Base-by-base conservation (phyloP, 1,140 invertebrate genomes). In the Cardiocondyla obscurior region DNA sequence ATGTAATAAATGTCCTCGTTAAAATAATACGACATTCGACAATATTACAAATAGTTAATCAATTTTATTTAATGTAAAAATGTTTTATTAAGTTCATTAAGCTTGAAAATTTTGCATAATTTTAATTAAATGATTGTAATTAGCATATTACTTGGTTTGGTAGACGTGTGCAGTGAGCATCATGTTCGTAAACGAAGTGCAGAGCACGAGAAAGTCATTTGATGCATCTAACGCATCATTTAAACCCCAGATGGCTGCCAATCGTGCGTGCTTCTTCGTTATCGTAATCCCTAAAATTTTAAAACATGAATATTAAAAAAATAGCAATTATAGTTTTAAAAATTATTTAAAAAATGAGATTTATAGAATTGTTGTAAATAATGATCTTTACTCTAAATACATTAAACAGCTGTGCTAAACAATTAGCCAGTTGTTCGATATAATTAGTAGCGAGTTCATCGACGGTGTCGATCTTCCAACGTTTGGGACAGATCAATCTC, bases 241-340 rank as follows among this genome's bases (percentile, higher is more conserved):
- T 42, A 96, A 82, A 42, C 94, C 91, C 95, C 95, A 95, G 36
- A 95, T 91, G 0, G 95, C 95, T 5, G 95, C 94, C 22, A 96
- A 87, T 53, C 92, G 90, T 0, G 95, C 95, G 55, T 94, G 93
- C 8, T 92, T 88, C 44, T 90, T 90, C 89, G 94, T 93, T 14
- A 73, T 73, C 82, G 86, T 94, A 19, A 89, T 28, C 51, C 51
- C 91, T 91, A n/a, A n/a, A n/a, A n/a, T n/a, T n/a, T n/a, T n/a
- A n/a, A n/a, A n/a, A n/a, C n/a, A n/a, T 22, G n/a, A 55, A 62
- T 25, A n/a, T n/a, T n/a, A n/a, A 10, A 42, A n/a, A 8, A 1
- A 39, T 19, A 70, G 2, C 25, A 55, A 57, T 36, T 36, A 53
- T 53, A 30, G 30, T 79, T 16, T 28, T 36, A 58, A 30, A 25